These are phyloP conservation scores for Ceyx cyanopectus DNA, from an alignment of 2,113 vertebrate genomes.

Conservation along the genomic window DNA sequence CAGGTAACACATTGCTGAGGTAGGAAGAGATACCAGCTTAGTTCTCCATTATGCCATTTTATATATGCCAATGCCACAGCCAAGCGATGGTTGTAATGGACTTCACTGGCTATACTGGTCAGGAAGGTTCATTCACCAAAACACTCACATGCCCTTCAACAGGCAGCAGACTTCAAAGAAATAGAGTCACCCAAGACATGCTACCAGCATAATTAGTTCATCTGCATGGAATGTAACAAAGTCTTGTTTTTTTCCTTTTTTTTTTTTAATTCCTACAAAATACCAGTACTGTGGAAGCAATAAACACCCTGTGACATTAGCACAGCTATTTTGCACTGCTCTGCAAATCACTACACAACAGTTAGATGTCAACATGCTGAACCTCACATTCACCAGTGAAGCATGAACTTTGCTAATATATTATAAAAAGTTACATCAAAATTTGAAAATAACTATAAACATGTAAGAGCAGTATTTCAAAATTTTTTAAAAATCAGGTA, in stretches of 20 bases:
- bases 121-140: neutral
- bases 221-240: neutral
- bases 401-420: neutral
- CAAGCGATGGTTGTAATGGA: neutral
- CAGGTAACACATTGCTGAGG: neutral
- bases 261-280: neutral
- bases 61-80: neutral
- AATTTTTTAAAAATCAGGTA: neutral
- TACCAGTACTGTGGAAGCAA: neutral
- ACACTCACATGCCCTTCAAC: accelerated
- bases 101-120: neutral
- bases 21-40: neutral
- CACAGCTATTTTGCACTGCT: neutral
- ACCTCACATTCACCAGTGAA: neutral
- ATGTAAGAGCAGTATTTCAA: neutral
- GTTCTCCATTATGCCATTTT: neutral
- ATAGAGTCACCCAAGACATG: neutral
- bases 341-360: neutral
- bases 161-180: neutral
- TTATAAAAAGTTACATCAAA: neutral
- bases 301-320: neutral
- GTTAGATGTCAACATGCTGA: neutral
- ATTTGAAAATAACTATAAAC: neutral
- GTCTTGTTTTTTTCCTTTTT: neutral
- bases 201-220: neutral